Evolutionary conservation across 2,888 invertebrate genomes (phyloP).

Genomic region (Disparrhopalites patrizii): DNA sequence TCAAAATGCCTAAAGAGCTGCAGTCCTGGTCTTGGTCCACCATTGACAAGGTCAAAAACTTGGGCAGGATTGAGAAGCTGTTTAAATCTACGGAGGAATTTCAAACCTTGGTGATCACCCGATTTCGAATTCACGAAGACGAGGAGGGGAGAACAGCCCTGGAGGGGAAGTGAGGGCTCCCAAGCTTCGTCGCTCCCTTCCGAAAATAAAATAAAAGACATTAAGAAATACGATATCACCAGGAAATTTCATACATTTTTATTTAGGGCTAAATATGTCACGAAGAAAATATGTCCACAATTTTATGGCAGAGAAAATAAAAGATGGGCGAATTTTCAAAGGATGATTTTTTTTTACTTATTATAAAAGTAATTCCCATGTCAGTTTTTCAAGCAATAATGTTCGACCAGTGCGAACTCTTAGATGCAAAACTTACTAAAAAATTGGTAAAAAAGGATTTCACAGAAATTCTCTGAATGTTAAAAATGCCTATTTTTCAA

Average conservation of each 20-base stretch:
- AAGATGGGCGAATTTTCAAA: no score
- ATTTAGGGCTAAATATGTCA: no score
- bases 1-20: slow-evolving; percentile 91
- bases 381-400: no score
- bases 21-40: slow-evolving; percentile 58
- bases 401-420: no score
- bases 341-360: no score
- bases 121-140: slow-evolving; percentile 98
- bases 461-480: no score
- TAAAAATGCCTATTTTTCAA: no score
- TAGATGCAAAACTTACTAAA: no score
- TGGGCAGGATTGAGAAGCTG: slow-evolving; percentile 95
- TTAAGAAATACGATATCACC: not conserved
- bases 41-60: slow-evolving; percentile 92
- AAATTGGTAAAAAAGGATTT: no score
- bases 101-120: slow-evolving; percentile 92
- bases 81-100: slow-evolving; percentile 89
- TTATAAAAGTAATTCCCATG: no score
- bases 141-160: slow-evolving; percentile 71
- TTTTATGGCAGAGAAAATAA: no score
- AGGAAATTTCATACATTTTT: slow-evolving; percentile 1
- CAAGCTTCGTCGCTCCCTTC: slow-evolving; percentile 84
- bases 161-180: slow-evolving; percentile 70
- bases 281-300: no score
- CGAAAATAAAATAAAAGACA: slow-evolving; percentile 3